These are phyloP conservation scores for Burhinus bistriatus DNA, from an alignment of 2,113 vertebrate genomes.

Conservation along the genomic window DNA sequence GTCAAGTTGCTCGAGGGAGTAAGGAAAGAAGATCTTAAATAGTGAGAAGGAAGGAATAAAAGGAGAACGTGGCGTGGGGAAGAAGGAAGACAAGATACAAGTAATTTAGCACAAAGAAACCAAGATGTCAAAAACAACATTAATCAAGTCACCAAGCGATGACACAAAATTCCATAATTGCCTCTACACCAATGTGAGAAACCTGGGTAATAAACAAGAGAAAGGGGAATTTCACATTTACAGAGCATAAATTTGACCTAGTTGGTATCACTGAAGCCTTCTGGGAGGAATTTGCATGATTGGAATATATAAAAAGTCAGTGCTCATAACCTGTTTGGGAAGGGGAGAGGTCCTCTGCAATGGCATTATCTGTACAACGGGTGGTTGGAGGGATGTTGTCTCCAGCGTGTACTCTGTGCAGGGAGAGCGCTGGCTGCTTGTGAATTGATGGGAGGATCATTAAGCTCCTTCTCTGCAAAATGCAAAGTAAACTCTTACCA, in stretches of 20 bases:
- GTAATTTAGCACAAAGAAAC: background rate
- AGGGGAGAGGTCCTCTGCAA: background rate
- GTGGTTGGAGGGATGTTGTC: background rate
- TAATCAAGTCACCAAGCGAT: background rate
- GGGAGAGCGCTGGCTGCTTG: background rate
- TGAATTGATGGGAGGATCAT: background rate
- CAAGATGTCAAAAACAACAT: background rate
- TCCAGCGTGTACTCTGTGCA: rapidly evolving
- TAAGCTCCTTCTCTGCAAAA: background rate
- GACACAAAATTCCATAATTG: conserved; percentile 31
- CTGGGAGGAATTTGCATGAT: background rate
- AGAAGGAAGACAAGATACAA: background rate
- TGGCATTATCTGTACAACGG: rapidly evolving
- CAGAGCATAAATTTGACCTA: conserved; percentile 20
- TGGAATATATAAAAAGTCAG: background rate
- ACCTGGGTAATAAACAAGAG: conserved; percentile 23
- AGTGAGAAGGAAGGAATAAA: background rate
- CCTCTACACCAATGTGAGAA: background rate
- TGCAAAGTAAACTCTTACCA: background rate
- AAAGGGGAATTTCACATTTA: conserved; percentile 23
- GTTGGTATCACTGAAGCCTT: background rate
- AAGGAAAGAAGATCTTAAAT: background rate
- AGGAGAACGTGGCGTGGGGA: background rate
- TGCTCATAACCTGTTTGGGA: background rate
- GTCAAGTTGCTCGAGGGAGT: background rate